Percentiles rank a stretch among this genome's conserved stretches.
phyloP scores from a whole-genome alignment of 2,797 vertebrate species.

The Lacerta viridis region DNA sequence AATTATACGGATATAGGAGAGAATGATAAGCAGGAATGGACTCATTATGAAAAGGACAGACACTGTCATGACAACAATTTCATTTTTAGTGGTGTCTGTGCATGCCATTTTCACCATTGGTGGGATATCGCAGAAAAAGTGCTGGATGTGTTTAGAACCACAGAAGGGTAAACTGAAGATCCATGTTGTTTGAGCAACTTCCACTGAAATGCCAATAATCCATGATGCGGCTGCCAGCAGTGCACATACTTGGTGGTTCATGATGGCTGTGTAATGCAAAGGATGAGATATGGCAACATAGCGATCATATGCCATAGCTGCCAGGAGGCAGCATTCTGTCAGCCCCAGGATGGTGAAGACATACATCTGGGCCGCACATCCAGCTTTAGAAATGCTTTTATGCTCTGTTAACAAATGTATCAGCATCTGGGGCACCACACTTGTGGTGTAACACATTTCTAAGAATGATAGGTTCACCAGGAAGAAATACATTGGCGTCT shows the following conservation, averaged over 20 bases:
- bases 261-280: slow-evolving; percentile 55
- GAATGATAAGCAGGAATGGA: slow-evolving; percentile 56
- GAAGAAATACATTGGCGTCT: slow-evolving; percentile 73
- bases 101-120: slow-evolving; percentile 61
- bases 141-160: slow-evolving; percentile 61
- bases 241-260: slow-evolving; percentile 53
- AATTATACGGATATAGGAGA: slow-evolving; percentile 47
- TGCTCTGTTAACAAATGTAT: slow-evolving; percentile 55
- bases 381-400: slow-evolving; percentile 58
- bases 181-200: slow-evolving; percentile 46
- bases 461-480: slow-evolving; percentile 66
- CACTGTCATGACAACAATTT: neutral
- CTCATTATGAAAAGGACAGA: slow-evolving; percentile 54
- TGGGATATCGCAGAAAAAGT: slow-evolving; percentile 71
- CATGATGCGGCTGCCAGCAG: slow-evolving; percentile 58
- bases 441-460: slow-evolving; percentile 69
- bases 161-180: slow-evolving; percentile 68
- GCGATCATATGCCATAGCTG: slow-evolving; percentile 66
- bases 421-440: slow-evolving; percentile 66
- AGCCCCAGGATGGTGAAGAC: slow-evolving; percentile 59
- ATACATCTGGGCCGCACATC: slow-evolving; percentile 70
- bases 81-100: slow-evolving; percentile 56
- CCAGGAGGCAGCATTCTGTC: slow-evolving; percentile 67
- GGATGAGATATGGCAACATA: slow-evolving; percentile 68
- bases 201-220: slow-evolving; percentile 48